A percentile compares a stretch with the other conserved stretches of the same genome.
Conservation (phyloP, 2,797 vertebrate species). For the Gallinago solitaria region DNA sequence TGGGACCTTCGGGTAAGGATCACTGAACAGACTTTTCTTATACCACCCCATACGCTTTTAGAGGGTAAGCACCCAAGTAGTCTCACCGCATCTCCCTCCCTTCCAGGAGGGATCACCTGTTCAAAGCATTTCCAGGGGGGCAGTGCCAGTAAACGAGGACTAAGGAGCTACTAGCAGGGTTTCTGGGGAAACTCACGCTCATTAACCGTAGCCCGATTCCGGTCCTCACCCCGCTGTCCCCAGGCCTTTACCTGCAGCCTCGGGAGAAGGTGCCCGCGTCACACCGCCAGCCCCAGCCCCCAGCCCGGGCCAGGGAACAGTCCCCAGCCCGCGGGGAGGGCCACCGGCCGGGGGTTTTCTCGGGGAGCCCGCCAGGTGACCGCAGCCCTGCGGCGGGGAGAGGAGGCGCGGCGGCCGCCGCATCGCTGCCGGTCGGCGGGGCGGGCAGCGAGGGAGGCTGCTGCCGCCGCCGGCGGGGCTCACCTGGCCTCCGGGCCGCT, state of each 20-base stretch:
- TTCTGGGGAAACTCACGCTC: not conserved
- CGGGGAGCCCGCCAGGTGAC: not conserved
- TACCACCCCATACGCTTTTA: too few species aligned
- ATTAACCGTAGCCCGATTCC: rapidly evolving
- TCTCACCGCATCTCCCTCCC: rapidly evolving
- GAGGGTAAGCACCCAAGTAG: rapidly evolving
- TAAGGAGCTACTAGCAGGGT: rapidly evolving
- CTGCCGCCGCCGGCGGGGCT: not conserved
- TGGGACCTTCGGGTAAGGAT: rapidly evolving
- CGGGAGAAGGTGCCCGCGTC: not conserved
- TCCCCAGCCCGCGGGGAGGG: too few species aligned
- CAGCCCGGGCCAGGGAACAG: not conserved
- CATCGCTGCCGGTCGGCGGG: too few species aligned
- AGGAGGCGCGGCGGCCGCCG: not conserved
- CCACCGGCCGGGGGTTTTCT: too few species aligned
- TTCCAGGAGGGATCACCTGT: not conserved
- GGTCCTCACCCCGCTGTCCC: rapidly evolving
- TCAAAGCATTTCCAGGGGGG: not conserved
- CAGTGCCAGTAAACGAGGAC: not conserved
- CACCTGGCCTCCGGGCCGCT: slow-evolving; percentile 71
- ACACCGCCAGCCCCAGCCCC: not conserved
- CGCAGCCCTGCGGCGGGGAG: not conserved
- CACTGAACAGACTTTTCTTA: rapidly evolving
- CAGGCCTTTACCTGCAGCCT: not conserved
- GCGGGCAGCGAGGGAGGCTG: too few species aligned